Evolutionary conservation across 2,888 invertebrate species (phyloP), one percentile per base, ranked within the genome.

Genomic region (Drosophila pegasa): DNA sequence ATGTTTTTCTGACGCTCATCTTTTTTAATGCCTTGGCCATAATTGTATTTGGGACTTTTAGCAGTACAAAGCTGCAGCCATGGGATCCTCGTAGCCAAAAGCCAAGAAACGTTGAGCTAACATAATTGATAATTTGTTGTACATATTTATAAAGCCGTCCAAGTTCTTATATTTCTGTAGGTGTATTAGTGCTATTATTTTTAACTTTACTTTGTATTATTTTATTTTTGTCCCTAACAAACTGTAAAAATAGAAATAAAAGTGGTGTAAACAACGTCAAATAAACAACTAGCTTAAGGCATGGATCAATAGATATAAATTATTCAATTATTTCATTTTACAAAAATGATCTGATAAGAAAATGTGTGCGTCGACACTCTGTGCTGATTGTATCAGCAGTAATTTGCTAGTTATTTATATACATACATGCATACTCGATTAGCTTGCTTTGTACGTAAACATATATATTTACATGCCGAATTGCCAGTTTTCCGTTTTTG

Each of bases 51-150:
- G 87, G 91, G 0, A 22, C 91, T 3, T 92, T 91, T 66, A 93
- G 93, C 22, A 92, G 91, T 60, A 92, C 92, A 0, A 90, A 91
- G 45, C 74, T 91, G 1, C 92, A 92, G 41, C 61, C 87, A 0
- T 93, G 93, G 93, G 92, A 87, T 72, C 78, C 79, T 16, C 72
- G 85, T 2, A 71, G 67, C 37, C 45, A 57, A 40, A 50, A 50
- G 2, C 7, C 56, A 35, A 22, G 59, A 63, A 45, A 16, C 43
- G 0, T 14, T 14, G 31, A 52, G 37, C 56, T 54, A 40, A 1
- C 14, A 35, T 14, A 35, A n/a, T 33, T 16, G 12, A 48, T 66
- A 14, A 22, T 22, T 48, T 9, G 31, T 20, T 74, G 41, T 56
- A 52, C 7, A 54, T 48, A 43, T 56, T 6, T 61, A 16, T 18